Percentiles rank a stretch among this genome's conserved stretches.
Evolutionary conservation across 2,888 invertebrate species (phyloP).

Genomic region (Spisula solida): DNA sequence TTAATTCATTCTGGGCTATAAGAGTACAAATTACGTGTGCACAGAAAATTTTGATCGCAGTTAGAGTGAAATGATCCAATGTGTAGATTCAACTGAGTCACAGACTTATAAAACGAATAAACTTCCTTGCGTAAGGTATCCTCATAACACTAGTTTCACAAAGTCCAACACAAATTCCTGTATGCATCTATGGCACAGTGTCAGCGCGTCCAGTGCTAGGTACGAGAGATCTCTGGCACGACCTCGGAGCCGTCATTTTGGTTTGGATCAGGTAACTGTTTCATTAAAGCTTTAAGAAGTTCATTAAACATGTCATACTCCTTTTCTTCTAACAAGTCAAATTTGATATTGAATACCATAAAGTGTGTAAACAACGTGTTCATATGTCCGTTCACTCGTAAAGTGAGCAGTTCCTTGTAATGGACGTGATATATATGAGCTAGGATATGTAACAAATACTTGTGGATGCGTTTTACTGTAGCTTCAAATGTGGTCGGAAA

Average conservation of each 20-base stretch:
- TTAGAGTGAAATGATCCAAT: background rate
- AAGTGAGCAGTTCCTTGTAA: slow-evolving; percentile 97
- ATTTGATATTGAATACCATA: slow-evolving; percentile 94
- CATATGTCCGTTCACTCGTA: slow-evolving; percentile 98
- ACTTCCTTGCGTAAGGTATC: slow-evolving; percentile 5
- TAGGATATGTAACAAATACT: slow-evolving; percentile 98
- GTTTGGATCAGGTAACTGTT: slow-evolving; percentile 81
- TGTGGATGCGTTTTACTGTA: slow-evolving; percentile 98
- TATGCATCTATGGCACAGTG: slow-evolving; percentile 20
- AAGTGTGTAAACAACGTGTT: slow-evolving; percentile 99
- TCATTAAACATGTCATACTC: slow-evolving; percentile 98
- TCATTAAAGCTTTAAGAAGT: slow-evolving; percentile 88
- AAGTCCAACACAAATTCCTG: background rate
- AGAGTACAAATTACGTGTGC: background rate
- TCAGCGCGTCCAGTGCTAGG: slow-evolving; percentile 58
- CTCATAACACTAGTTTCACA: background rate
- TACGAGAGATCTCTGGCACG: slow-evolving; percentile 65
- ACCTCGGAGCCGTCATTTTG: slow-evolving; percentile 78
- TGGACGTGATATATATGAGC: slow-evolving; percentile 99
- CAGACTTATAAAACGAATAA: background rate
- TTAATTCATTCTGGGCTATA: too few species aligned
- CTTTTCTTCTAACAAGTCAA: slow-evolving; percentile 97
- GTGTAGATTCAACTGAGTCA: background rate
- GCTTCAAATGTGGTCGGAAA: slow-evolving; percentile 98
- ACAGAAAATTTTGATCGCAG: background rate